Evolutionary conservation across 1,140 invertebrate genomes (phyloP), one percentile per base, ranked within the genome.

Genomic region (Globodera ellingtonae): DNA sequence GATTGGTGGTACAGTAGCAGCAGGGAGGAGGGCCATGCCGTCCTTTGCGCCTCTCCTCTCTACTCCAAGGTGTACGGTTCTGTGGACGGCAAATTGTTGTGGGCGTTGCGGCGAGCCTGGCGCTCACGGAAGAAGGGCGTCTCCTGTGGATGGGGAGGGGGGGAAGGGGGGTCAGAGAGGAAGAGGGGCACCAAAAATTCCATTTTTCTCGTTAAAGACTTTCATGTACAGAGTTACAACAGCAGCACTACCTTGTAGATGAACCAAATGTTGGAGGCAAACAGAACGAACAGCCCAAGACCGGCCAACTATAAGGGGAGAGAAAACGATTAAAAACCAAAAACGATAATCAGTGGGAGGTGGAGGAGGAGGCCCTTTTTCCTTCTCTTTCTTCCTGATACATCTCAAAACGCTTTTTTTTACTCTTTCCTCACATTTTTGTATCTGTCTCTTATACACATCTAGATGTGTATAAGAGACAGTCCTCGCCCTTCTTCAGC

Each of bases 191-290:
- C 35, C 35, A 35, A 3, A 35, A 35, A 35, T 35, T 2, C 3
- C 0, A 35, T 35, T 35, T 35, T 3, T 35, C 35, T 35, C 3
- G 35, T 35, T 35, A 35, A 35, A 35, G 35, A 35, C 35, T n/a
- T n/a, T 3, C 35, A 35, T 35, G 35, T 35, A 35, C 35, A 35
- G 35, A 35, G 35, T 24, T 24, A 24, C 35, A 35, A 24, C 24
- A 24, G 24, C 15, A 62, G 4, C 5, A 62, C 13, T 62, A 62
- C 56, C 62, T 86, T 86, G 79, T 86, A 86, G 50, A 74, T 72
- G 79, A 84, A 87, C 86, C 86, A 86, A 72, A 85, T 72, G 75
- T 86, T 86, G 8, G 81, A 48, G 15, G 72, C 70, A 35, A 81
- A 86, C 35, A 86, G 79, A 66, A 87, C 72, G 13, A 82, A 67